Percentiles rank a stretch among this genome's conserved stretches.
Conservation (phyloP, 2,888 invertebrate species). For the Tiliacea aurago region DNA sequence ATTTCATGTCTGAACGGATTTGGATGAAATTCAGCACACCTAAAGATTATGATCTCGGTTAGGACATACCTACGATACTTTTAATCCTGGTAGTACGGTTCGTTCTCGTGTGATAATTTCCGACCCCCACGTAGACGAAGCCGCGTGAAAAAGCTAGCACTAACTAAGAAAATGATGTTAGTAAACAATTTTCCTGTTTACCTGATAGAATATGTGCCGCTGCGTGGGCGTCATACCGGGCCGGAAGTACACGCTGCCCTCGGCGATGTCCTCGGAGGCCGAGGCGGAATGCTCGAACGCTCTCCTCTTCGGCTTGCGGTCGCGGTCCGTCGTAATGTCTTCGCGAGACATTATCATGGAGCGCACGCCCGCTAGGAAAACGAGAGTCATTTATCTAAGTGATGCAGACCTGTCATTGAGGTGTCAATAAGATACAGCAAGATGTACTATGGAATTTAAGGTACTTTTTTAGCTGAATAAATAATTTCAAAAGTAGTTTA, state of each 20-base stretch:
- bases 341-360: slow-evolving; percentile 81
- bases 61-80: neutral
- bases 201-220: slow-evolving; percentile 97
- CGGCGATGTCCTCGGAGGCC: slow-evolving; percentile 73
- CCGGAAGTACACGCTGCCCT: slow-evolving; percentile 83
- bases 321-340: slow-evolving; percentile 77
- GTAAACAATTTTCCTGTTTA: slow-evolving; percentile 74
- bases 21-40: too few relatives aligned
- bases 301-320: slow-evolving; percentile 70
- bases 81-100: neutral
- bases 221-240: slow-evolving; percentile 95
- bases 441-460: neutral
- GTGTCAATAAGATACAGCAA: neutral
- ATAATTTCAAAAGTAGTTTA: neutral
- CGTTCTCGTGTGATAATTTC: neutral
- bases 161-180: slow-evolving; percentile 17
- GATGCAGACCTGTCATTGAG: slow-evolving; percentile 25
- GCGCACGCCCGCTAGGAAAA: slow-evolving; percentile 77
- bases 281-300: slow-evolving; percentile 50
- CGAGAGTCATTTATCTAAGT: neutral
- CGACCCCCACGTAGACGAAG: neutral
- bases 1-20: neutral
- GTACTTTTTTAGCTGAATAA: neutral
- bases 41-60: neutral
- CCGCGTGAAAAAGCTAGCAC: neutral